These are phyloP conservation scores for Didymodactylos carnosus DNA, from an alignment of 2,888 invertebrate species.

Conservation along the genomic window DNA sequence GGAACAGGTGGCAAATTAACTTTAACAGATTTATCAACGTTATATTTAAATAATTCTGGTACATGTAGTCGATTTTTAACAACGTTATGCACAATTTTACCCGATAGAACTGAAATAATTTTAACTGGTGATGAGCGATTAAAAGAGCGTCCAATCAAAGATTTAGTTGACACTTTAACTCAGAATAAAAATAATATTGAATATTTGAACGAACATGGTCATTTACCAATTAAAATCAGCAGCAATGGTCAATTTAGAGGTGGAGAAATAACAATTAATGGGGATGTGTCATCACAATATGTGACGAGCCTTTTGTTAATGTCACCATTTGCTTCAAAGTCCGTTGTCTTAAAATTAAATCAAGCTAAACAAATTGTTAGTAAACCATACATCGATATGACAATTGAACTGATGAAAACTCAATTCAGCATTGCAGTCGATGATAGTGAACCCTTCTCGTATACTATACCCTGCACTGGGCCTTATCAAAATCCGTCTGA, in stretches of 20 bases:
- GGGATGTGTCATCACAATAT: background rate
- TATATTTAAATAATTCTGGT: background rate
- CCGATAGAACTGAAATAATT: background rate
- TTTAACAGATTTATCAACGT: background rate
- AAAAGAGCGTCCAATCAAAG: background rate
- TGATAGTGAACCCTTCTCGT: background rate
- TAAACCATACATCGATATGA: background rate
- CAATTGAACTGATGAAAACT: background rate
- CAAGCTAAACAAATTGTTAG: background rate
- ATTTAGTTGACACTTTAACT: background rate
- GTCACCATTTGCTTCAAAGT: background rate
- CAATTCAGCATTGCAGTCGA: background rate
- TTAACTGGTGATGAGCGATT: background rate
- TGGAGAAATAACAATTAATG: background rate
- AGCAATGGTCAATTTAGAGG: background rate
- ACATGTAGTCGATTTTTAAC: background rate
- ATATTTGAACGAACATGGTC: background rate
- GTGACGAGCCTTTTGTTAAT: background rate
- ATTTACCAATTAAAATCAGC: background rate
- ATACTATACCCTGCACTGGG: background rate
- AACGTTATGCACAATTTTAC: background rate
- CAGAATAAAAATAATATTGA: background rate
- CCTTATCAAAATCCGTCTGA: background rate
- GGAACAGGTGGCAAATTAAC: background rate
- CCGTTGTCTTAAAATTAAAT: background rate